Conservation (phyloP, 2,113 vertebrate species). For the Sapajus apella region DNA sequence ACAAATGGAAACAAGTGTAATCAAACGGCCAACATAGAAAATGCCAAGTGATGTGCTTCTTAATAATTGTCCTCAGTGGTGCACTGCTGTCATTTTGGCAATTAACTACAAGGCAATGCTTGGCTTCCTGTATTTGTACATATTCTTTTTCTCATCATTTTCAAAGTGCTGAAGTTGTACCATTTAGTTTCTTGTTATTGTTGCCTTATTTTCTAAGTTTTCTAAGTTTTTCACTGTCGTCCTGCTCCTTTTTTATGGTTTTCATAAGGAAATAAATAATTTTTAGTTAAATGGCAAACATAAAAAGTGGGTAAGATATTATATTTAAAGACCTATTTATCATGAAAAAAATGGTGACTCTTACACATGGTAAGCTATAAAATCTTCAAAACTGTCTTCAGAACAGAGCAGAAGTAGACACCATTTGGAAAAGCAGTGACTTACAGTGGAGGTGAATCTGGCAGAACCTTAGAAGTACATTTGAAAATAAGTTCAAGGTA, state of each 20-base stretch:
- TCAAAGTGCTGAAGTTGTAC: background rate
- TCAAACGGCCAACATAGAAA: background rate
- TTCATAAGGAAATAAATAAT: background rate
- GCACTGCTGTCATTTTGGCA: background rate
- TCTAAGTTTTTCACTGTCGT: background rate
- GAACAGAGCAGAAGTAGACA: background rate
- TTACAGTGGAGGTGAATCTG: background rate
- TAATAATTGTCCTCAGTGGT: background rate
- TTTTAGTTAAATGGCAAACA: slow-evolving; percentile 16
- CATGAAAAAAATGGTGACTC: background rate
- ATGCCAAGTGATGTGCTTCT: background rate
- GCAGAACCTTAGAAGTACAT: background rate
- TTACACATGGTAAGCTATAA: background rate
- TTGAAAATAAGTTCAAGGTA: slow-evolving; percentile 12
- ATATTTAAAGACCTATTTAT: background rate
- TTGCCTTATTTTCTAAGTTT: background rate
- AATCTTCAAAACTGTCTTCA: background rate
- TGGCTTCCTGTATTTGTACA: background rate
- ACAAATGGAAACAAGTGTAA: background rate
- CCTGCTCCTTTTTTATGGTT: background rate
- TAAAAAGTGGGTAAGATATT: background rate
- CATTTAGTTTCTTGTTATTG: background rate
- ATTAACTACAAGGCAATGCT: background rate
- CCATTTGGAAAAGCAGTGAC: background rate
- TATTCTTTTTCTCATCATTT: background rate